Evolutionary conservation across 2,113 vertebrate genomes (phyloP).

Genomic region (Pyxicephalus adspersus): DNA sequence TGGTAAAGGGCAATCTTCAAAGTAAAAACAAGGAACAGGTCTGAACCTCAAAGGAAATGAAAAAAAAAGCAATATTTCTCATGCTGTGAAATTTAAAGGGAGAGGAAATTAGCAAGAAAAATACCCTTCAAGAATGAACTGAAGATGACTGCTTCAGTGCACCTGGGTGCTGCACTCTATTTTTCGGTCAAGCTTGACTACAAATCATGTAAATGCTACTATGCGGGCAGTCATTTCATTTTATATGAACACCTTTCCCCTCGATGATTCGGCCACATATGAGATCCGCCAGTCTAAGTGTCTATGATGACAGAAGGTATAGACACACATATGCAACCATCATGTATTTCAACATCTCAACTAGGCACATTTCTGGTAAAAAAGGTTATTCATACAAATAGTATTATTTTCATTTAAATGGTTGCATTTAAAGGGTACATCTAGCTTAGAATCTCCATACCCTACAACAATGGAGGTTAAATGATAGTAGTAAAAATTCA

Average conservation of each 20-base stretch:
- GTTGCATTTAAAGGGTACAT: no score
- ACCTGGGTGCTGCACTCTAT: slow-evolving; percentile 7
- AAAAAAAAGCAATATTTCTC: slow-evolving; percentile 52
- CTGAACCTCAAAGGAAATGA: slow-evolving; percentile 57
- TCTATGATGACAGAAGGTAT: not conserved
- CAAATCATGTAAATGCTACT: slow-evolving; percentile 4
- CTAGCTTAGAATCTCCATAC: no score
- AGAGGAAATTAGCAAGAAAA: slow-evolving; percentile 49
- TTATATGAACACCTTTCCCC: not conserved
- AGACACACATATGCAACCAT: no score
- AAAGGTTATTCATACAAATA: no score
- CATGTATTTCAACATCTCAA: no score
- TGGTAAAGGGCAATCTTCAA: slow-evolving; percentile 57
- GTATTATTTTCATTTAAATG: no score
- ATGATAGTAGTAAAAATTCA: no score
- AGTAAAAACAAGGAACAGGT: slow-evolving; percentile 46
- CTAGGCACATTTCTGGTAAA: no score
- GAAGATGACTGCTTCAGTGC: slow-evolving; percentile 12
- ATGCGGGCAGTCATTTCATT: not conserved
- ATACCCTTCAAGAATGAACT: slow-evolving; percentile 27
- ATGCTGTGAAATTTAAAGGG: slow-evolving; percentile 54
- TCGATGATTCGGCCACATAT: no score
- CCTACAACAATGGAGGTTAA: no score
- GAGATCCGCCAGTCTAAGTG: not conserved
- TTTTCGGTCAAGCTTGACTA: not conserved